Evolutionary conservation across 2,797 vertebrate species (phyloP).

Genomic region (Alca torda): DNA sequence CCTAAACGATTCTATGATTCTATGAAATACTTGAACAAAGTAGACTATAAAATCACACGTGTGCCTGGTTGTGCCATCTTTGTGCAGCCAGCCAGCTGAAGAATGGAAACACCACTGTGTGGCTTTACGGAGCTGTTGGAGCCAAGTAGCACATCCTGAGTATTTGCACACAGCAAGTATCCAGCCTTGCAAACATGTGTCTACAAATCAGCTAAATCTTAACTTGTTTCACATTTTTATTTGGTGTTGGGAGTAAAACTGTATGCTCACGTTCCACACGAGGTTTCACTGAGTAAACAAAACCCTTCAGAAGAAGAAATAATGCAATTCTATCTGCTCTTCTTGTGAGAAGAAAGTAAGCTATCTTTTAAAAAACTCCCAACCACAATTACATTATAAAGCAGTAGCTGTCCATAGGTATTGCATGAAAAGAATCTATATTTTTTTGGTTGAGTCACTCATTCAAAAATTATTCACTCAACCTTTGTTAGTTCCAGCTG

Average conservation of each 20-base stretch:
- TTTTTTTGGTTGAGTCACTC: neutral
- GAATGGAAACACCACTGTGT: accelerated
- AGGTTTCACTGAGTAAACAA: neutral
- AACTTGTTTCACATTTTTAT: neutral
- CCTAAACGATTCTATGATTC: neutral
- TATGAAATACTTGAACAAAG: neutral
- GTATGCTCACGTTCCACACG: neutral
- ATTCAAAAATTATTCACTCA: neutral
- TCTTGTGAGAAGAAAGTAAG: neutral
- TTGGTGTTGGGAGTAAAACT: neutral
- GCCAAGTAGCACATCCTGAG: neutral
- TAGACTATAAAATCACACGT: neutral
- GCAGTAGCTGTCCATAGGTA: neutral
- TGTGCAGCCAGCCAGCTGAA: neutral
- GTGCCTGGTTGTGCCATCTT: neutral
- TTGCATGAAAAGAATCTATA: neutral
- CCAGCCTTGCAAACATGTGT: neutral
- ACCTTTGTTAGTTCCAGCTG: neutral
- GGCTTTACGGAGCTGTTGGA: neutral
- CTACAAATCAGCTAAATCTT: neutral
- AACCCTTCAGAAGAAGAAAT: neutral
- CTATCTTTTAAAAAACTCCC: neutral
- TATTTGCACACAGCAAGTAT: neutral
- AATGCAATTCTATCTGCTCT: neutral
- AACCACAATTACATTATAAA: neutral